Evolutionary conservation across 2,888 invertebrate genomes (phyloP).

Genomic region (Limnephilus lunatus): DNA sequence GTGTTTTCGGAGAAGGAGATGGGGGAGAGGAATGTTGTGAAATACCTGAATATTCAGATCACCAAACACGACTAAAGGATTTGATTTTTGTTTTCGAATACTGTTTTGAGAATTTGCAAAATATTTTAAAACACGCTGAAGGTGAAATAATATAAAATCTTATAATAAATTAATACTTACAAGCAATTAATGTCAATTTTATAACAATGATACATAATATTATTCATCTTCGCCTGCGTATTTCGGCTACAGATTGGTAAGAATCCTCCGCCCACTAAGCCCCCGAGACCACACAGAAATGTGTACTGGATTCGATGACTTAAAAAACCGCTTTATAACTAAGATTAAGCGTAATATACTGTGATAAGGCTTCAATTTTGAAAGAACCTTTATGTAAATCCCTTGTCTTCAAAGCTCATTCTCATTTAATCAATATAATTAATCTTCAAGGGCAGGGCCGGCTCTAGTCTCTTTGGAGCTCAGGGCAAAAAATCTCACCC

Average conservation of each 20-base stretch:
- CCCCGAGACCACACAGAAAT: not conserved
- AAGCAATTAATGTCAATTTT: not conserved
- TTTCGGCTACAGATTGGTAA: not conserved
- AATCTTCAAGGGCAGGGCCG: not conserved
- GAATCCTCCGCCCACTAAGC: not conserved
- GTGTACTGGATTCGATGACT: not conserved
- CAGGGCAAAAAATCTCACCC: not conserved
- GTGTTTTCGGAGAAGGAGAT: too few relatives aligned
- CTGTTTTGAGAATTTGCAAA: not conserved
- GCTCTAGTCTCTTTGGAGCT: not conserved
- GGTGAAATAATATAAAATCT: not conserved
- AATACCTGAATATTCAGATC: too few relatives aligned
- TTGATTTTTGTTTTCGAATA: not conserved
- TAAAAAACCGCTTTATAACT: not conserved
- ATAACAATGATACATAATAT: not conserved
- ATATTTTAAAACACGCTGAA: too few relatives aligned
- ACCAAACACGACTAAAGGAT: too few relatives aligned
- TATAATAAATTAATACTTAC: not conserved
- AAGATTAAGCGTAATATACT: not conserved
- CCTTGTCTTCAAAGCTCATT: not conserved
- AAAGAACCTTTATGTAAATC: conserved; percentile 19
- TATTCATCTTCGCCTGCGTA: not conserved
- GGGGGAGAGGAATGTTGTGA: too few relatives aligned
- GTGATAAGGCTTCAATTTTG: not conserved
- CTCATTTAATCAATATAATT: conserved; percentile 5